Evolutionary conservation across 2,113 vertebrate genomes (phyloP), one percentile per base, ranked within the genome.

Genomic region (Cynoglossus semilaevis): DNA sequence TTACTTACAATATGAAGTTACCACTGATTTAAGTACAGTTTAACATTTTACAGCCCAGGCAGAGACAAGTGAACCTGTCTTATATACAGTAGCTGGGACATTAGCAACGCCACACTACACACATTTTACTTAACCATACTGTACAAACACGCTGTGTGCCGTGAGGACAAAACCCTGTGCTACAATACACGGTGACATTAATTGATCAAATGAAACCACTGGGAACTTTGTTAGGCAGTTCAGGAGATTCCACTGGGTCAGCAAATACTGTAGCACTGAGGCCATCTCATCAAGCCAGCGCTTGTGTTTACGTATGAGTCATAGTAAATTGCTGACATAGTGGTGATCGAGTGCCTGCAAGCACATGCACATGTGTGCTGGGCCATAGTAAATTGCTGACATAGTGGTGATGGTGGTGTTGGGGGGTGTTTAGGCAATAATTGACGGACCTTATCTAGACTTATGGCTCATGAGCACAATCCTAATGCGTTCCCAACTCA

Each of bases 121-220:
- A 29, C 22, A 29, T 29, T 29, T 29, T n/a, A 2, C 22, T 29
- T 2, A 29, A 29, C 22, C 22, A 29, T 29, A 29, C 22, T 29
- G 22, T 29, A 29, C 22, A n/a, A n/a, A n/a, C n/a, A n/a, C n/a
- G 22, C 6, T 29, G 22, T 29, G 22, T 29, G 22, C 22, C 22
- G 22, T 41, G 38, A 0, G 10, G 11, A 41, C 38, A 38, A 52
- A 19, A 67, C 58, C 47, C 56, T 72, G 53, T 40, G 44, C 51
- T 54, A 46, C 36, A 56, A 59, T 65, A 84, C 72, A 77, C 35
- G 64, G 72, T 58, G 67, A 70, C 70, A 43, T 35, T 85, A 84
- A 89, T 78, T 85, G 79, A 80, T 85, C 80, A 77, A 80, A 81
- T 72, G 49, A 59, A 81, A 75, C 69, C 72, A 65, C 67, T 58